These are phyloP conservation scores for Hydropotes inermis DNA, from an alignment of 2,113 vertebrate genomes.

Conservation along the genomic window DNA sequence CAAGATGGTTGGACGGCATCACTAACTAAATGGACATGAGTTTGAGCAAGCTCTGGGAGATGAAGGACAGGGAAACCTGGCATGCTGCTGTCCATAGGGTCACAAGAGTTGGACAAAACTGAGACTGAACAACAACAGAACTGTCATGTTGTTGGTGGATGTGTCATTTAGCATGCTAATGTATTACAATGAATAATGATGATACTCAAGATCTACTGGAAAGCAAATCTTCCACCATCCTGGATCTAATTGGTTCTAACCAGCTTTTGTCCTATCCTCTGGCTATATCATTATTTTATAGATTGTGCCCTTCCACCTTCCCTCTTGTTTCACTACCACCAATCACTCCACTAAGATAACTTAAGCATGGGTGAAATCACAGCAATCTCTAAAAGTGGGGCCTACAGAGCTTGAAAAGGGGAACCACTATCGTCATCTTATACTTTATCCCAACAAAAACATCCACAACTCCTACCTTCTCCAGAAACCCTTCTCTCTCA, in stretches of 20 bases:
- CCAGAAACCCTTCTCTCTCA: background rate
- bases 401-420: background rate
- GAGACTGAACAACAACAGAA: background rate
- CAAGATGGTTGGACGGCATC: background rate
- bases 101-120: background rate
- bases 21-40: background rate
- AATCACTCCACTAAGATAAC: conserved; percentile 5
- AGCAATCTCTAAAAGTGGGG: background rate
- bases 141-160: background rate
- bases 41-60: background rate
- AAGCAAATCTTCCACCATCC: background rate
- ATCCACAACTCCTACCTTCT: background rate
- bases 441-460: background rate
- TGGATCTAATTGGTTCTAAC: background rate
- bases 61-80: background rate
- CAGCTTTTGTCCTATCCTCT: background rate
- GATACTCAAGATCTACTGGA: background rate
- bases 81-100: background rate
- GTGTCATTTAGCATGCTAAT: background rate
- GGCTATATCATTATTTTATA: background rate
- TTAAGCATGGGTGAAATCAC: background rate
- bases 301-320: background rate
- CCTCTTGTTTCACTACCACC: background rate
- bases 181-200: background rate
- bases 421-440: background rate